phyloP scores from a whole-genome alignment of 1,140 invertebrate genomes.

The Odontomachus brunneus region DNA sequence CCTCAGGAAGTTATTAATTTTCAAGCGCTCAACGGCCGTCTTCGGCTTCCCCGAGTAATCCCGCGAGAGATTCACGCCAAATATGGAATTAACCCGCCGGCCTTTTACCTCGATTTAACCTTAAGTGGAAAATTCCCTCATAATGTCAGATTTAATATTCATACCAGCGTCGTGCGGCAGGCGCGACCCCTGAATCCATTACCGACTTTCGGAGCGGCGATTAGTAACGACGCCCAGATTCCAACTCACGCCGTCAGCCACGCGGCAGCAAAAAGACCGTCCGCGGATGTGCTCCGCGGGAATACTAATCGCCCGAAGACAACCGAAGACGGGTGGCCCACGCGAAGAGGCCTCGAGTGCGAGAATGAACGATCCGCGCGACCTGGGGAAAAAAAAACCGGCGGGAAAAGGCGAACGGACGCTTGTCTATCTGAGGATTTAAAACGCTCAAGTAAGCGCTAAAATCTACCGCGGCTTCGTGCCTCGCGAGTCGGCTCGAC shows the following conservation, averaged over 20 bases:
- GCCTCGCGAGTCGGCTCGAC: conserved; percentile 23
- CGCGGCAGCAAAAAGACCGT: conserved; percentile 60
- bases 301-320: conserved; percentile 69
- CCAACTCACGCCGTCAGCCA: conserved; percentile 31
- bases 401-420: conserved; percentile 60
- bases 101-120: conserved; percentile 59
- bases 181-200: conserved; percentile 71
- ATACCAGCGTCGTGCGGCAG: conserved; percentile 52
- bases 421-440: conserved; percentile 74
- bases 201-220: conserved; percentile 66
- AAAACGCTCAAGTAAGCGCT: conserved; percentile 77
- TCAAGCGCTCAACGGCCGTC: conserved; percentile 34
- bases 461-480: conserved; percentile 71
- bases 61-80: conserved; percentile 19
- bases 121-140: conserved; percentile 56
- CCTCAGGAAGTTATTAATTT: conserved; percentile 49
- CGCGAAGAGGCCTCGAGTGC: conserved; percentile 40
- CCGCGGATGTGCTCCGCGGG: conserved; percentile 42
- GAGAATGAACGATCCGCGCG: conserved; percentile 10
- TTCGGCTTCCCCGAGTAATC: conserved; percentile 40
- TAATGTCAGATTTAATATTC: conserved; percentile 73
- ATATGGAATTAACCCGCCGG: conserved; percentile 56
- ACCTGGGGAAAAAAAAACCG: conserved; percentile 1
- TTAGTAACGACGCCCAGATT: conserved; percentile 67
- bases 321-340: conserved; percentile 1